Conservation (phyloP, 2,113 vertebrate species). For the Hippolais icterina region DNA sequence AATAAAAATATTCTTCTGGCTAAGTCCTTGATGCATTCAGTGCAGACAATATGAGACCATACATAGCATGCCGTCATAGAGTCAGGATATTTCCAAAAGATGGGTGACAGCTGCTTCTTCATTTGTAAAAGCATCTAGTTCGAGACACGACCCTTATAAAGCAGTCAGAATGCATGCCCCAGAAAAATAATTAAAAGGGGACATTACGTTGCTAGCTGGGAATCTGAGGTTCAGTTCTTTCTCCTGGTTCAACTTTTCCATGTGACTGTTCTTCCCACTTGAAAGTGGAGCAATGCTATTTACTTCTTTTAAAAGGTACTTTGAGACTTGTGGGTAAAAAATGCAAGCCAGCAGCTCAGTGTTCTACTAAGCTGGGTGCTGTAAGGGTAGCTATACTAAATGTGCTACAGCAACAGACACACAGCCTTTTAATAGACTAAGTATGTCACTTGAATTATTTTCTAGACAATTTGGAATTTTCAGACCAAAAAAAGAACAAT, state of each 20-base stretch:
- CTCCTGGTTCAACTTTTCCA: slow-evolving; percentile 19
- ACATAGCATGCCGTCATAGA: background rate
- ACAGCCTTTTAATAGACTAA: slow-evolving; percentile 33
- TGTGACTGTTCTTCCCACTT: background rate
- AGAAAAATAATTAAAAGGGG: slow-evolving; percentile 23
- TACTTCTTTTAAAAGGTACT: slow-evolving; percentile 36
- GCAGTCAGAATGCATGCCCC: background rate
- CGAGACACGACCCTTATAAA: background rate
- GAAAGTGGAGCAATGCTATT: slow-evolving; percentile 30
- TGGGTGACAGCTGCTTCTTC: background rate
- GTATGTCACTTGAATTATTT: background rate
- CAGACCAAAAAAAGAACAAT: background rate
- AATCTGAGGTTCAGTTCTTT: background rate
- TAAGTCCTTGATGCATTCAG: background rate
- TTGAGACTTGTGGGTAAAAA: slow-evolving; percentile 34
- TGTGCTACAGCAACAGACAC: background rate
- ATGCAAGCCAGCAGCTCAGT: slow-evolving; percentile 29
- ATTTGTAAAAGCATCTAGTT: background rate
- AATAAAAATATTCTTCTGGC: background rate
- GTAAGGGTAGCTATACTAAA: background rate
- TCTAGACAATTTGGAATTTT: background rate
- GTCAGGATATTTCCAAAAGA: background rate
- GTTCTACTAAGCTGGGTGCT: background rate
- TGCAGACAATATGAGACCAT: background rate
- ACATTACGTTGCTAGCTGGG: background rate